A percentile compares a stretch with the other conserved stretches of the same genome.
These are phyloP conservation scores for Mycteria americana DNA, from an alignment of 2,797 vertebrate genomes.

Conservation along the genomic window DNA sequence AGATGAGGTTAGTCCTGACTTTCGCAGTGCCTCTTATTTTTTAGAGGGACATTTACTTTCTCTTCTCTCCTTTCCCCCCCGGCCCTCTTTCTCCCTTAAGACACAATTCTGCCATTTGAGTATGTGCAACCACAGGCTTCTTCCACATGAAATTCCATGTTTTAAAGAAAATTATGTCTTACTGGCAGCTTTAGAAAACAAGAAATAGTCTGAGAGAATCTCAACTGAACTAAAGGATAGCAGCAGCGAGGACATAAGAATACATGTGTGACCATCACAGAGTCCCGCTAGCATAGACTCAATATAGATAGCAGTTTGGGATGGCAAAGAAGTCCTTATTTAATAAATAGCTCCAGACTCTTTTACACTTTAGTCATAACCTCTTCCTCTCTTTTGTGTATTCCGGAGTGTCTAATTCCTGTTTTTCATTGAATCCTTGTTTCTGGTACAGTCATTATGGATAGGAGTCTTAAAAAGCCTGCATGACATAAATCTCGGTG, in stretches of 20 bases:
- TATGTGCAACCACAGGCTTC: neutral
- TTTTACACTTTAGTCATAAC: neutral
- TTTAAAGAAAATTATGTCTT: neutral
- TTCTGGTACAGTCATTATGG: neutral
- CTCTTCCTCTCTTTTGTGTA: neutral
- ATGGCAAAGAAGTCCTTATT: neutral
- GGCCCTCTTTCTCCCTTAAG: neutral
- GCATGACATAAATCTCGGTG: neutral
- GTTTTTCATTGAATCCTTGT: neutral
- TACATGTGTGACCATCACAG: neutral
- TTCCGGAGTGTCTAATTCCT: neutral
- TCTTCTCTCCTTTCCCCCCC: accelerated
- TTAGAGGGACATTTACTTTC: neutral
- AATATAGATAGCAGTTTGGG: neutral
- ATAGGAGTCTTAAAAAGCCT: neutral
- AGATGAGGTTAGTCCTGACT: neutral
- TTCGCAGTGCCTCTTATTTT: neutral
- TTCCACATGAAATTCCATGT: neutral
- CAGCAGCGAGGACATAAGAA: neutral
- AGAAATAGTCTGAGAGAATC: neutral
- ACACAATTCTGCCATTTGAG: neutral
- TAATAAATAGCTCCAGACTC: neutral
- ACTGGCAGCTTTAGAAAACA: neutral
- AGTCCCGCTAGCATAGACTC: neutral
- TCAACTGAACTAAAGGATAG: neutral